A percentile compares a stretch with the other conserved stretches of the same genome.
These are phyloP conservation scores for Scyliorhinus canicula DNA, from an alignment of 2,797 vertebrate species.

Conservation along the genomic window DNA sequence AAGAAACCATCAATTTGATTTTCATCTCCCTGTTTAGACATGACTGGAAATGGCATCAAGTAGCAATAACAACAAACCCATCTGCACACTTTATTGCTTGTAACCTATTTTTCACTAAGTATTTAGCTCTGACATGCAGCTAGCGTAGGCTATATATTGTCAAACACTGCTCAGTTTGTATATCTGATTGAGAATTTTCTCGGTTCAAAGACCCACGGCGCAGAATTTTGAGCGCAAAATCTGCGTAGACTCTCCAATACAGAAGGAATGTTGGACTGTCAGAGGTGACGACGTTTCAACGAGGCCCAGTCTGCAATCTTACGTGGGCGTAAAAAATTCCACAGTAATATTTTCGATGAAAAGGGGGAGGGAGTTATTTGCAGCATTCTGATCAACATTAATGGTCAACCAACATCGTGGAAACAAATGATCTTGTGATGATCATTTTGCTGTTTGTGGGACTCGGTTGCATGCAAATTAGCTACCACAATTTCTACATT, in stretches of 20 bases:
- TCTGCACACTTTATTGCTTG: background rate
- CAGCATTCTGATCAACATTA: background rate
- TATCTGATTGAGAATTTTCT: background rate
- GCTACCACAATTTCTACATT: background rate
- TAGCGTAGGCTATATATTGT: background rate
- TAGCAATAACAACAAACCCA: background rate
- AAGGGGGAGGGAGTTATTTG: background rate
- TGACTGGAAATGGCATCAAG: background rate
- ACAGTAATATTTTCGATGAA: background rate
- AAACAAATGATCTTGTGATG: background rate
- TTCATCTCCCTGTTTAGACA: background rate
- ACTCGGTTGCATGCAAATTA: background rate
- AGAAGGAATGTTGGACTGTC: background rate
- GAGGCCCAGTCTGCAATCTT: background rate
- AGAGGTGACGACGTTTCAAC: background rate
- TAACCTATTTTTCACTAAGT: background rate
- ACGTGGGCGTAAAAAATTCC: background rate
- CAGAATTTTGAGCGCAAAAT: background rate
- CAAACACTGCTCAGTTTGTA: background rate
- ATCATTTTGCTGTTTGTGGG: background rate
- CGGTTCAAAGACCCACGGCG: background rate
- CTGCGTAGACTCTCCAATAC: background rate
- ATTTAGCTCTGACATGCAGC: background rate
- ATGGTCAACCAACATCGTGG: background rate
- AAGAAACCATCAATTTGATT: slow-evolving; percentile 1